Evolutionary conservation across 2,113 vertebrate genomes (phyloP).

Genomic region (Ivindomyrus marchei): DNA sequence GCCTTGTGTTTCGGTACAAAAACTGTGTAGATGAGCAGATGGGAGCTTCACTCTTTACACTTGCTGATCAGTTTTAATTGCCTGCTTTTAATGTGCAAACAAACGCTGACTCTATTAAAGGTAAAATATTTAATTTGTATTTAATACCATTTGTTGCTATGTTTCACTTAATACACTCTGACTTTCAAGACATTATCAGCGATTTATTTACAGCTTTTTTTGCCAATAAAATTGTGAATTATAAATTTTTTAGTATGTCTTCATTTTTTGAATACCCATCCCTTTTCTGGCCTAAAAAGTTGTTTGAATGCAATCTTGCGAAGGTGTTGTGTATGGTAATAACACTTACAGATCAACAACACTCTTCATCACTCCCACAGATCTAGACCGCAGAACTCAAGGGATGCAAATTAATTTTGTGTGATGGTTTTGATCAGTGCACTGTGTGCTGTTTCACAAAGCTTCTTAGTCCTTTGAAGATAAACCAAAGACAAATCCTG

Average conservation of each 20-base stretch:
- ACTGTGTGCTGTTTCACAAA: background rate
- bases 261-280: background rate
- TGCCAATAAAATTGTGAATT: background rate
- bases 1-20: background rate
- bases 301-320: background rate
- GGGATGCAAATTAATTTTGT: constrained; percentile 42
- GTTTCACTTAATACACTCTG: background rate
- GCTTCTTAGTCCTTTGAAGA: background rate
- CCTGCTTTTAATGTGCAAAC: background rate
- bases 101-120: background rate
- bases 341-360: constrained; percentile 46
- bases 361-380: constrained; percentile 43
- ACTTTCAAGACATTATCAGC: background rate
- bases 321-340: background rate
- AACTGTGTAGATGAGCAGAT: background rate
- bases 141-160: background rate
- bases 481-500: background rate
- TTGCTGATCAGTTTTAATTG: background rate
- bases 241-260: background rate
- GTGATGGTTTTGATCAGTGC: constrained; percentile 15
- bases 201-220: background rate
- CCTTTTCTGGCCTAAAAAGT: background rate
- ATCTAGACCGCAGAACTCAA: constrained; percentile 28
- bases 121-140: background rate
- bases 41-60: background rate